Base-by-base conservation (phyloP, 2,797 vertebrate species). In the Pseudochaenichthys georgianus region DNA sequence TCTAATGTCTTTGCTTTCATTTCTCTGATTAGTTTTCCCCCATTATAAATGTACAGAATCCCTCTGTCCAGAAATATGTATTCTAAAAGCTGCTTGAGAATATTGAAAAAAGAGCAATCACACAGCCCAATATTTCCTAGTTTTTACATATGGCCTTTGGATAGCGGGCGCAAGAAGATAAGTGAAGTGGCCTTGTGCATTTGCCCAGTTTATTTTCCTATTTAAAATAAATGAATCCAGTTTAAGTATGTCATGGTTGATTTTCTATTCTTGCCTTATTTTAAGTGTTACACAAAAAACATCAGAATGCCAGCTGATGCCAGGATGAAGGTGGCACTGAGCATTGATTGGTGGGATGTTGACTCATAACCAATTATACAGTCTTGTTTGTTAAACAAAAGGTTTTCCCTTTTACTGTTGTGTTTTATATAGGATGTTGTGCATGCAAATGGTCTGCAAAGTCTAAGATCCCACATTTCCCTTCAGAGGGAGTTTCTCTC, bases 201-300 rank as follows among this genome's bases (percentile, higher is more conserved):
- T 7, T 52, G 69, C 47, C 45, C 48, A 38, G 12, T 55, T 57
- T 73, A 59, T 74, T 47, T 59, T 60, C 31, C 64, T 64, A 16
- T 43, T 53, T 48, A 21, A 31, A 61, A 54, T 31, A 17, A 21
- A 71, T 53, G 15, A 38, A 34, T 34, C 5, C 34, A 34, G 34
- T 34, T 43, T 67, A 17, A 55, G 10, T 13, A 47, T 19, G 54
- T 70, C 53, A 59, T 5, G 9, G 45, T 55, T 7, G 21, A 41
- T 23, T 16, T 21, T 19, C 1, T 21, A 16, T 34, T 12, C 19
- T 52, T 28, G 60, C 34, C 48, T 34, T 13, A 13, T 48, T 23
- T 61, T 9, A 5, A 53, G 28, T 28, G 3, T 28, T 28, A 28
- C 52, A 7, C 42, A 12, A 21, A 50, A 28, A 28, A 3, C 4